Conservation (phyloP, 1,140 invertebrate species). For the Neomicropteryx cornuta region DNA sequence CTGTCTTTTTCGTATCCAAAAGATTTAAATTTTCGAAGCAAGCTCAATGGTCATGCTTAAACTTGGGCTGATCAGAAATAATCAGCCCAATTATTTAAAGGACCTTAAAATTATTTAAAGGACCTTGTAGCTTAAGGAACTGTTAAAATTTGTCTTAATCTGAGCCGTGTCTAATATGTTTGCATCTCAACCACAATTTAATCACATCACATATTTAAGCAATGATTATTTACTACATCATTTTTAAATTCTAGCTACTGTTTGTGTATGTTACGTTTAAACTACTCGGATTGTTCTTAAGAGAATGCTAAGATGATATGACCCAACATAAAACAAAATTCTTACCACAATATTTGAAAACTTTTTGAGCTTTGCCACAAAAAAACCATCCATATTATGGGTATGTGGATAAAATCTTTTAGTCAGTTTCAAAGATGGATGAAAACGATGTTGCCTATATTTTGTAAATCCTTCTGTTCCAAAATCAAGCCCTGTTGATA, state of each 20-base stretch:
- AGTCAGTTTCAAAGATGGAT: conserved; percentile 83
- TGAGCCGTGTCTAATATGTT: too few relatives aligned
- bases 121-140: too few relatives aligned
- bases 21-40: too few relatives aligned
- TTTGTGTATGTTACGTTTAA: not conserved
- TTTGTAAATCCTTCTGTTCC: conserved; percentile 90
- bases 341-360: conserved; percentile 73
- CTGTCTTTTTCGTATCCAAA: too few relatives aligned
- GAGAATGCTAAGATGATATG: not conserved
- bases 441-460: conserved; percentile 81
- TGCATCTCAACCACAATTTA: too few relatives aligned
- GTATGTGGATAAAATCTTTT: conserved; percentile 93
- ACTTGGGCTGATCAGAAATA: too few relatives aligned
- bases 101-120: too few relatives aligned
- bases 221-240: too few relatives aligned
- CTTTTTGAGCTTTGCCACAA: conserved; percentile 97
- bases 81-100: too few relatives aligned
- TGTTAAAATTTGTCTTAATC: too few relatives aligned
- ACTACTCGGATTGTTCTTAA: not conserved
- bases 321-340: conserved; percentile 10
- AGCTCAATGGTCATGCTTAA: too few relatives aligned
- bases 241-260: not conserved
- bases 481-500: conserved; percentile 90
- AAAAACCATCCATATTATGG: conserved; percentile 99
- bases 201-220: too few relatives aligned